Percentiles rank a stretch among this genome's conserved stretches.
Conservation (phyloP, 2,888 invertebrate species). For the Cantharis lateralis region DNA sequence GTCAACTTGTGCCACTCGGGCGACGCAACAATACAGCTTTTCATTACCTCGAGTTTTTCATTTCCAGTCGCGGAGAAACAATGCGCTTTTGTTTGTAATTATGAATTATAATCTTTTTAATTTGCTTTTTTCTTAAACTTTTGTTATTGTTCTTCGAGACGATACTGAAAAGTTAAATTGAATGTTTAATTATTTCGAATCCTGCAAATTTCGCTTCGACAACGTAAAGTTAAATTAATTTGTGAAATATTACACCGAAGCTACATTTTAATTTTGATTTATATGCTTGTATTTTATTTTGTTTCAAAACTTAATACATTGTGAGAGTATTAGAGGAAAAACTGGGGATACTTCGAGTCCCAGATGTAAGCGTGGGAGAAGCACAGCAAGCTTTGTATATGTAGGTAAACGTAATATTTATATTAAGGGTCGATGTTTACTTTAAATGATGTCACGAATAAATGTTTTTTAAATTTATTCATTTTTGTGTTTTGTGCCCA, state of each 20-base stretch:
- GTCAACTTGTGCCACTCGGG: slow-evolving; percentile 15
- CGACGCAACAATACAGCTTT: not conserved
- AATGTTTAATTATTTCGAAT: not conserved
- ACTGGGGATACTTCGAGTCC: not conserved
- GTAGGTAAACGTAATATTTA: not conserved
- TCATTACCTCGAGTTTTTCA: not conserved
- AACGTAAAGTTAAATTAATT: not conserved
- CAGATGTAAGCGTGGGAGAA: not conserved
- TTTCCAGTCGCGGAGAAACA: not conserved
- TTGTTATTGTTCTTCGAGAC: not conserved
- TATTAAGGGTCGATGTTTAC: not conserved
- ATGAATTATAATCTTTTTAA: not conserved
- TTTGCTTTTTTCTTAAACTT: not conserved
- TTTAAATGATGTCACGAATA: not conserved
- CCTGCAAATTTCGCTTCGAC: not conserved
- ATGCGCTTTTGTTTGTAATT: not conserved
- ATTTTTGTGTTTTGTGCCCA: not conserved
- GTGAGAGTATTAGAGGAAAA: not conserved
- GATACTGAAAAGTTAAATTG: not conserved
- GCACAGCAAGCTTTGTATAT: not conserved
- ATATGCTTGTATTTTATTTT: not conserved
- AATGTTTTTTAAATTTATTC: not conserved
- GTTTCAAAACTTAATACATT: not conserved
- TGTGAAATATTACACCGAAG: not conserved
- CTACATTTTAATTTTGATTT: not conserved